Percentiles rank a stretch among this genome's conserved stretches.
Evolutionary conservation across 2,888 invertebrate genomes (phyloP).

Genomic region (Belgica antarctica): DNA sequence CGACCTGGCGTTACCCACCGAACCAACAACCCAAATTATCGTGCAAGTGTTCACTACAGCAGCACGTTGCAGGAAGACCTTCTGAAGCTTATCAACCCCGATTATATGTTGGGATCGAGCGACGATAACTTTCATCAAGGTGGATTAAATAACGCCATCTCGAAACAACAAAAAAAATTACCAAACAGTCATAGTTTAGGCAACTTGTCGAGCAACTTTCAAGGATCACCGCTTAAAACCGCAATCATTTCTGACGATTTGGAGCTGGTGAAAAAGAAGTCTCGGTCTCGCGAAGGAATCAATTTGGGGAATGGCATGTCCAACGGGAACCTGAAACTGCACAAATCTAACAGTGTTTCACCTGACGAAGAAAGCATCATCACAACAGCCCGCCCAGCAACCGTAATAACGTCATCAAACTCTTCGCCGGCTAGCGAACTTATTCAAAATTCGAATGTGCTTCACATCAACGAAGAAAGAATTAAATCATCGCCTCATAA

Average conservation of each 20-base stretch:
- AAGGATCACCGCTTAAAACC: conserved; percentile 45
- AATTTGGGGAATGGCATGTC: conserved; percentile 49
- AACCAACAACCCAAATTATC: conserved; percentile 58
- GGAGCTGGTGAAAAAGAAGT: conserved; percentile 47
- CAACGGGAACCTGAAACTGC: conserved; percentile 47
- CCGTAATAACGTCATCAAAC: conserved; percentile 65
- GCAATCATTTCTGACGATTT: conserved; percentile 46
- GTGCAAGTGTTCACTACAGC: conserved; percentile 48
- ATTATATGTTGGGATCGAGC: conserved; percentile 57
- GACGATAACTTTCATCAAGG: conserved; percentile 49
- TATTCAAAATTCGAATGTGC: conserved; percentile 54
- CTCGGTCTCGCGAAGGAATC: conserved; percentile 48
- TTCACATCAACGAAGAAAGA: conserved; percentile 51
- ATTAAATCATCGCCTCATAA: conserved; percentile 57
- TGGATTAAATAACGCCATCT: conserved; percentile 43
- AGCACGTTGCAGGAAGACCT: conserved; percentile 79
- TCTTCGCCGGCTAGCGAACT: conserved; percentile 54
- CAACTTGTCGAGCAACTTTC: conserved; percentile 47
- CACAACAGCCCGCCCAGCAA: conserved; percentile 65
- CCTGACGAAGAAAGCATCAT: conserved; percentile 60
- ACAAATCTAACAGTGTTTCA: conserved; percentile 8
- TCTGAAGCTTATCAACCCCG: conserved; percentile 82
- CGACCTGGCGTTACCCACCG: conserved; percentile 56
- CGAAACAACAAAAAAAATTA: conserved; percentile 46
- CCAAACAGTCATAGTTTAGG: conserved; percentile 47